phyloP scores from a whole-genome alignment of 2,113 vertebrate species.

The Arenaria interpres region DNA sequence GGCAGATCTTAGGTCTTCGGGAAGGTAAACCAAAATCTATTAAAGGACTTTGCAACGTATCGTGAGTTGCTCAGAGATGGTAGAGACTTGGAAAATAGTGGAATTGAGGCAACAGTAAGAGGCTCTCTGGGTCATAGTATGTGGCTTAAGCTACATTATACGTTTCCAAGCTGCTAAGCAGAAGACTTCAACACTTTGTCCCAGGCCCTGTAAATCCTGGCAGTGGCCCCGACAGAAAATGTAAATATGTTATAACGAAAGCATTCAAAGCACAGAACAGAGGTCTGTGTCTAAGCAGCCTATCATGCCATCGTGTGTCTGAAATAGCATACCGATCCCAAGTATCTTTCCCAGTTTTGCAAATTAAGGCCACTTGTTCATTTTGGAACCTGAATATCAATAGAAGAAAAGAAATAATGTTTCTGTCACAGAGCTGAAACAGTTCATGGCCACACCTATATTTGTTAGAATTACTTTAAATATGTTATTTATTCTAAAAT shows the following conservation, averaged over 20 bases:
- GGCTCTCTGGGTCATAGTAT: not conserved
- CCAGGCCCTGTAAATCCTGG: conserved; percentile 39
- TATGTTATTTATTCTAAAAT: not conserved
- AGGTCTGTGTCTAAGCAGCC: conserved; percentile 51
- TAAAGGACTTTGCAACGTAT: not conserved
- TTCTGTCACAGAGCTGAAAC: conserved; percentile 49
- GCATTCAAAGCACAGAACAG: conserved; percentile 24
- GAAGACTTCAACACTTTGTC: not conserved
- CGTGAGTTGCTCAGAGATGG: not conserved
- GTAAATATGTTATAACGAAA: conserved; percentile 11
- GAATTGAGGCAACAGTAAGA: not conserved
- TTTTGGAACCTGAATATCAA: conserved; percentile 81
- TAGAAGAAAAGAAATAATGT: conserved; percentile 57
- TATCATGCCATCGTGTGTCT: conserved; percentile 35
- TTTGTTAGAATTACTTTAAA: not conserved
- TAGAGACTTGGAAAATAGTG: not conserved
- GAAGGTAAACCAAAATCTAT: not conserved
- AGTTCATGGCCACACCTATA: not conserved
- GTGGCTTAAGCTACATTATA: not conserved
- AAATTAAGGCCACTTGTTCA: conserved; percentile 81
- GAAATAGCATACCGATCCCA: conserved; percentile 80
- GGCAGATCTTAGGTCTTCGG: not conserved
- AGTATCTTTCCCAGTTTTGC: conserved; percentile 84
- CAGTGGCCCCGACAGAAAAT: conserved; percentile 28
- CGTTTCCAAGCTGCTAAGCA: not conserved